Evolutionary conservation across 2,797 vertebrate genomes (phyloP), one percentile per base, ranked within the genome.

Genomic region (Erpetoichthys calabaricus): DNA sequence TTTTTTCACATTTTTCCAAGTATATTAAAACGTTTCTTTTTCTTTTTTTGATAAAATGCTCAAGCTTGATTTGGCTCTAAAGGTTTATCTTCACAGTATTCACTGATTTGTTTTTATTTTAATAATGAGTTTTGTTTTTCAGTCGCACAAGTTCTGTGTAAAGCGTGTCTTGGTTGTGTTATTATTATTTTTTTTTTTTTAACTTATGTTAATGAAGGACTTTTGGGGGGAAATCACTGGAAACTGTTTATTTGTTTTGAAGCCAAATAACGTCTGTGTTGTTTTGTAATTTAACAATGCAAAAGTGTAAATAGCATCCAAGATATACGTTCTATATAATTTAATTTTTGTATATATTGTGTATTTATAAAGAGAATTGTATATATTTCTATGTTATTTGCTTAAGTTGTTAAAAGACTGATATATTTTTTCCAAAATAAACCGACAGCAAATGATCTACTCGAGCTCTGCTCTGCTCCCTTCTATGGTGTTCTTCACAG

Each of bases 361-460:
- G 75, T 86, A 86, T 85, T 84, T 87, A 85, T 84, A 69, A 73
- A 82, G 74, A 85, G 66, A 80, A 80, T 79, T 86, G 83, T 85
- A 75, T 73, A 82, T 81, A 79, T 73, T 65, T 83, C 60, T 75
- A 73, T 72, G 71, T 82, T 68, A 69, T 71, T 65, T 71, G 59
- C 68, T 60, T 66, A 46, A 59, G 63, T 68, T 64, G 70, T 78
- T 65, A 69, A 61, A 66, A 71, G 79, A n/a, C 71, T 79, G 65
- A 66, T 81, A 79, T 85, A 80, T 86, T 81, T 86, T 84, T 82
- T 77, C 73, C 74, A 74, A 78, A 84, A 82, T 80, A 85, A 83
- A 82, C 73, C n/a, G 57, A 25, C 25, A 25, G 25, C 25, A 25
- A 25, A 25, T 25, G 25, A 25, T 25, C 25, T 25, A 25, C 25